Percentiles rank a stretch among this genome's conserved stretches.
These are phyloP conservation scores for Microctenopoma lineatum DNA, from an alignment of 2,797 vertebrate species.

Conservation along the genomic window DNA sequence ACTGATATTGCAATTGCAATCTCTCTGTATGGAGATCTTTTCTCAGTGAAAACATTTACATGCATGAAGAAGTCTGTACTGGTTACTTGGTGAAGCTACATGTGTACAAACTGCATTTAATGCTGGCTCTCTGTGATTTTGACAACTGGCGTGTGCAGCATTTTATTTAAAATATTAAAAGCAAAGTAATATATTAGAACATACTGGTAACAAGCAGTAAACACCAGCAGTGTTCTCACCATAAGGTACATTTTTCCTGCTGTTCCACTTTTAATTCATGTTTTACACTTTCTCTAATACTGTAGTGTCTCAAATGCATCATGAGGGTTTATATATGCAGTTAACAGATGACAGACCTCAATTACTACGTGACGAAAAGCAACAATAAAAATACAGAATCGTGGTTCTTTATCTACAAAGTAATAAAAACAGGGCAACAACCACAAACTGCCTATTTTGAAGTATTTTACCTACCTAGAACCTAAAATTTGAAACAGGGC, in stretches of 20 bases:
- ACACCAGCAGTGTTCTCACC: background rate
- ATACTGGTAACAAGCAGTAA: background rate
- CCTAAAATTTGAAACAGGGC: background rate
- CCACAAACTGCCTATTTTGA: background rate
- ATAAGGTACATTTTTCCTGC: background rate
- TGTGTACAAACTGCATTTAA: background rate
- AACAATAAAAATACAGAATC: no score
- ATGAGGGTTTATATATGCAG: no score
- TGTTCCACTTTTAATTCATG: no score
- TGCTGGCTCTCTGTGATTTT: background rate
- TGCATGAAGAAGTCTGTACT: background rate
- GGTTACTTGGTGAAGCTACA: background rate
- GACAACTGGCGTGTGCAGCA: background rate
- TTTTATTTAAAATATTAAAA: background rate
- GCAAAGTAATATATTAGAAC: background rate
- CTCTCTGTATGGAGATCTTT: constrained; percentile 28
- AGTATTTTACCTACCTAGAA: background rate
- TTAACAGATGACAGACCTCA: no score
- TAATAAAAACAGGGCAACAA: background rate
- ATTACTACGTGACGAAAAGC: no score
- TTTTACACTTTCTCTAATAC: no score
- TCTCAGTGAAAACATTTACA: constrained; percentile 3
- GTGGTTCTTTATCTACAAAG: background rate
- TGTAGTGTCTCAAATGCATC: no score
- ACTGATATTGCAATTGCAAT: constrained; percentile 11